Evolutionary conservation across 2,888 invertebrate genomes (phyloP).

Genomic region (Oeneis ivallda): DNA sequence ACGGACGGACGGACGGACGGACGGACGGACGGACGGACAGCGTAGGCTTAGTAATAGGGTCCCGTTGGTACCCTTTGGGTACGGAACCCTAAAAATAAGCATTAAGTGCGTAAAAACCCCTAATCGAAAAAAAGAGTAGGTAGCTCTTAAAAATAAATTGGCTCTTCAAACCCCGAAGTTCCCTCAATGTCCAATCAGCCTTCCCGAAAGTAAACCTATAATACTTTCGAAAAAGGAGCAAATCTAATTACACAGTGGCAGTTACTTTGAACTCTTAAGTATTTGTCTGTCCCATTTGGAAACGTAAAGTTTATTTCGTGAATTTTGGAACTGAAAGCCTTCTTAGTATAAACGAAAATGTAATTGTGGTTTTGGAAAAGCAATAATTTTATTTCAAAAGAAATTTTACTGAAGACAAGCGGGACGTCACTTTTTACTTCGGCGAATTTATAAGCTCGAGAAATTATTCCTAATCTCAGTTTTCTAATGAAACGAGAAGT

Average conservation of each 20-base stretch:
- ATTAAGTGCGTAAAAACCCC: not conserved
- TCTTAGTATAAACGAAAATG: not conserved
- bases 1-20: too few relatives aligned
- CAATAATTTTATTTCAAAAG: not conserved
- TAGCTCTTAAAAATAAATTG: conserved; percentile 6
- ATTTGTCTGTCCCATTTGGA: not conserved
- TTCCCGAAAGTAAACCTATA: conserved; percentile 28
- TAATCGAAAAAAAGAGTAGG: not conserved
- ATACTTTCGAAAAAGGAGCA: conserved; percentile 8
- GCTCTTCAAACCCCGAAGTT: conserved; percentile 1
- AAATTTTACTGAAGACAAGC: not conserved
- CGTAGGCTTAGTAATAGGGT: too few relatives aligned
- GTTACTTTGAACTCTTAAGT: conserved; percentile 12
- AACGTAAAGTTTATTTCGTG: not conserved
- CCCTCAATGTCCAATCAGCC: conserved; percentile 12
- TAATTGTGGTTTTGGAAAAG: not conserved
- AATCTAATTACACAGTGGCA: conserved; percentile 18
- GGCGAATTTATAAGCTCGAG: not conserved
- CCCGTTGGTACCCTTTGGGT: too few relatives aligned
- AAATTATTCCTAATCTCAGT: not conserved
- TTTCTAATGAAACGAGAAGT: not conserved
- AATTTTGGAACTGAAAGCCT: not conserved
- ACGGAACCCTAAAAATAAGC: too few relatives aligned
- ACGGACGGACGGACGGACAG: too few relatives aligned
- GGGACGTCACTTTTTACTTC: not conserved